Percentiles rank a stretch among this genome's conserved stretches.
Evolutionary conservation across 2,888 invertebrate species (phyloP).

Genomic region (Epirrita christyi): DNA sequence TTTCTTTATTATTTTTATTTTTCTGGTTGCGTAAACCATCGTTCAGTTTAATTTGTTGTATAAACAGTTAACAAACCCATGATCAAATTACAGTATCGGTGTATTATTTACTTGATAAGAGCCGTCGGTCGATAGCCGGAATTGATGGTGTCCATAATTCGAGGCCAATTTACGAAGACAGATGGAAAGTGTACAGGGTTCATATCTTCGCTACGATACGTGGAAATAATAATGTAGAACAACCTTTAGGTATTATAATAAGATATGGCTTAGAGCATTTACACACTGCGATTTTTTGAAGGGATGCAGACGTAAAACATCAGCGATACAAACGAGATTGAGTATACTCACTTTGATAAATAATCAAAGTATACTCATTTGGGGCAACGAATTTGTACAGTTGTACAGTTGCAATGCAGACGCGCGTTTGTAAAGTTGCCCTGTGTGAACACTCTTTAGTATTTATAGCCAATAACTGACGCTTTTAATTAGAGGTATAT

Average conservation of each 20-base stretch:
- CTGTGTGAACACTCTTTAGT: neutral
- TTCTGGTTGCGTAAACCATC: neutral
- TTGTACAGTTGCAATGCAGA: no score
- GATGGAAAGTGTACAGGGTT: conserved; percentile 31
- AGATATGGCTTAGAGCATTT: neutral
- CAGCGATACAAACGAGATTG: no score
- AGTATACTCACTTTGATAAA: no score
- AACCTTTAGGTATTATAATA: neutral
- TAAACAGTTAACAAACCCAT: conserved; percentile 37
- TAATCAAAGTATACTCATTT: no score
- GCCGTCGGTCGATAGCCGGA: conserved; percentile 38
- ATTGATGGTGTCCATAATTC: conserved; percentile 34
- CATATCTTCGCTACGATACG: conserved; percentile 13
- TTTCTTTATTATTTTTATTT: no score
- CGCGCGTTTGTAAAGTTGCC: neutral
- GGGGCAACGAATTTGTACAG: no score
- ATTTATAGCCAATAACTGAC: conserved; percentile 55
- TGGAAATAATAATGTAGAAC: neutral
- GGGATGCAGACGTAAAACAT: no score
- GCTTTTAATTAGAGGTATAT: conserved; percentile 49
- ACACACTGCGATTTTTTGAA: no score
- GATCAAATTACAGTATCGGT: conserved; percentile 36
- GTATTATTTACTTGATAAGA: conserved; percentile 41
- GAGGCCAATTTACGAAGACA: conserved; percentile 38
- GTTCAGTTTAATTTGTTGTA: conserved; percentile 27